Evolutionary conservation across 2,888 invertebrate genomes (phyloP).

Genomic region (Drosophila engyochracea): DNA sequence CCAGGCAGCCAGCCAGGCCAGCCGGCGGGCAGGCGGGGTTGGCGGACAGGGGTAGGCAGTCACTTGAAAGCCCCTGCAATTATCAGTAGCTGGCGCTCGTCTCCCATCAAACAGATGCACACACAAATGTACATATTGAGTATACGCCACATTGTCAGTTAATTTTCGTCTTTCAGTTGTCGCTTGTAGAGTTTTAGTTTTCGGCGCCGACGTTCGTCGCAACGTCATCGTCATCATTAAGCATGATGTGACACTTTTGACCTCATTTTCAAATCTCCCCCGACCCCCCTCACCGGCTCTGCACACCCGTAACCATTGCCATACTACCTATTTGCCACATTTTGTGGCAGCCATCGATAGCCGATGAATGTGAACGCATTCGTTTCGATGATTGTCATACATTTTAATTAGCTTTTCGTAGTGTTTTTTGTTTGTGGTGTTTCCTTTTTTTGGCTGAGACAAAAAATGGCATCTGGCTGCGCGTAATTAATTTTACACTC

Average conservation of each 20-base stretch:
- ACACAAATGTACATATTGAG: constrained; percentile 48
- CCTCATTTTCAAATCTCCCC: constrained; percentile 56
- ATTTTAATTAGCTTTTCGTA: constrained; percentile 46
- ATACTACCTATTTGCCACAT: neutral
- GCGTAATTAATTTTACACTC: constrained; percentile 26
- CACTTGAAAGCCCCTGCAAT: constrained; percentile 74
- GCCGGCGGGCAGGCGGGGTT: neutral
- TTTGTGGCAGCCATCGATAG: constrained; percentile 51
- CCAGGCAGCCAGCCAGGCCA: neutral
- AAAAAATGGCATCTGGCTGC: constrained; percentile 35
- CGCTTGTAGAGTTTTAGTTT: constrained; percentile 51
- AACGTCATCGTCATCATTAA: constrained; percentile 78
- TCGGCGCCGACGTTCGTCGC: constrained; percentile 40
- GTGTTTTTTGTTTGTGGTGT: neutral
- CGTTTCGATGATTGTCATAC: constrained; percentile 40
- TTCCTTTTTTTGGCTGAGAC: neutral
- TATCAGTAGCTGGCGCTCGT: constrained; percentile 69
- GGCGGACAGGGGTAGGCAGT: neutral
- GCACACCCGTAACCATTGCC: neutral
- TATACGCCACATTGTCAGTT: constrained; percentile 74
- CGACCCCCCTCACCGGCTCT: neutral
- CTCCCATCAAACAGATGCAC: constrained; percentile 2
- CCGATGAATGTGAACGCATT: constrained; percentile 40
- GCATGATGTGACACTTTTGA: constrained; percentile 84
- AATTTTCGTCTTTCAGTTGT: constrained; percentile 58